Base-by-base conservation (phyloP, 2,113 vertebrate genomes). In the Myxocyprinus asiaticus region DNA sequence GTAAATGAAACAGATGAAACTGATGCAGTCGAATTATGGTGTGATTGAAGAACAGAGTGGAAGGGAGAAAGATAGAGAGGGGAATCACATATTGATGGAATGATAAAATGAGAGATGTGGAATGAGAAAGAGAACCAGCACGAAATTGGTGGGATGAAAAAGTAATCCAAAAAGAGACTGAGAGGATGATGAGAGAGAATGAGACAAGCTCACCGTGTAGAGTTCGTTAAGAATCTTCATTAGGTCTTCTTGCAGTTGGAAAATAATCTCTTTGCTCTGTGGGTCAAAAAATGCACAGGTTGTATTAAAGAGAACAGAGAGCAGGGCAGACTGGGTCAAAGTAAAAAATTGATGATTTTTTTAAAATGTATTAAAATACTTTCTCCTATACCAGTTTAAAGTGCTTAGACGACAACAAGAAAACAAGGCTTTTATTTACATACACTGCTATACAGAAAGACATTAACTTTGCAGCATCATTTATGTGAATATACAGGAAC, bases 221-320 rank as follows among this genome's bases (percentile, higher is more conserved):
- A 99, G 95, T 90, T 99, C 98, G 4, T 98, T 99, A 81, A 99
- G 95, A 79, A 99, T 96, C 93, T 97, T 99, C 96, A 99, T 98
- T 87, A 99, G 94, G 89, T 99, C 98, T 82, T 99, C 98, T 88
- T 99, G 97, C 82, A 99, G 95, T 86, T 98, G 97, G 84, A 98
- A 97, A 51, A 96, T 94, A 87, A 99, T 98, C 90, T 99, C 98
- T 86, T 98, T 99, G 92, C 97, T 98, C 98, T 99, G 87, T 78
- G 91, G 15, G 83, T 14, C 4, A 63, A 59, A 71, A 70, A 42
- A 42, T 2, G 48, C 11, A 56, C 12, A 42, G 11, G 53, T 14
- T 44, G 42, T 67, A 14, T 77, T 66, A 77, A 67, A 63, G 48
- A 22, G 69, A 33, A 51, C 9, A 56, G 51, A 66, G 12, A 62